Evolutionary conservation across 1,140 invertebrate genomes (phyloP), one percentile per base, ranked within the genome.

Genomic region (Conopomorpha cramerella): DNA sequence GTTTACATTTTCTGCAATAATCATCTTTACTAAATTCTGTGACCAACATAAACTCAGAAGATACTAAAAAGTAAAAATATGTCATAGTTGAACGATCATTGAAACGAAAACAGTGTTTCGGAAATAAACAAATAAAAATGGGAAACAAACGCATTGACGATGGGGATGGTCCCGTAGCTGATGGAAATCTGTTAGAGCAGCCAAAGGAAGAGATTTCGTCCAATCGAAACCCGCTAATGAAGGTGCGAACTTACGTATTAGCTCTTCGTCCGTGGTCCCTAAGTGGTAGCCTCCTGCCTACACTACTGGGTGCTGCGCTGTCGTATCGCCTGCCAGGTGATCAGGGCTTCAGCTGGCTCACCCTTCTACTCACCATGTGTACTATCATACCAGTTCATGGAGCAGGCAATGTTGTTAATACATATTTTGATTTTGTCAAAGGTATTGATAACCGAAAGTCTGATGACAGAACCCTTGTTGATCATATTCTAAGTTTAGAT

Each of bases 361-460:
- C 89, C 2, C 82, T 95, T 37, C 49, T 95, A 6, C 73, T 94
- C 0, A 95, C 93, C 1, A 74, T 92, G 14, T 83, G 92, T 29
- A 95, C 92, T 1, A 86, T 95, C 4, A 78, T 96, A 32, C 93
- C 90, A 10, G 94, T 97, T 2, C 95, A 97, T 66, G 93, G 92
- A 31, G 95, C 95, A 36, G 95, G 94, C 23, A 97, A 97, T 76
- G 86, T 97, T n/a, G 94, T 98, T 1, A 97, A 98, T 62, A 97
- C 94, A 0, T 97, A 96, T 66, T 96, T 89, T 63, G 94, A 97
- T 77, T 98, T 92, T 63, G 84, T 92, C 4, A 92, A 93, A 78
- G 95, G 94, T 17, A 93, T 97, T 27, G 95, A 96, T 58, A 91
- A 89, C 58, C 84, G 91, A 34, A 93, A 92, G 73, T 92, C 91